Percentiles rank a stretch among this genome's conserved stretches.
Evolutionary conservation across 1,140 invertebrate genomes (phyloP).

Genomic region (Lucilia sericata): DNA sequence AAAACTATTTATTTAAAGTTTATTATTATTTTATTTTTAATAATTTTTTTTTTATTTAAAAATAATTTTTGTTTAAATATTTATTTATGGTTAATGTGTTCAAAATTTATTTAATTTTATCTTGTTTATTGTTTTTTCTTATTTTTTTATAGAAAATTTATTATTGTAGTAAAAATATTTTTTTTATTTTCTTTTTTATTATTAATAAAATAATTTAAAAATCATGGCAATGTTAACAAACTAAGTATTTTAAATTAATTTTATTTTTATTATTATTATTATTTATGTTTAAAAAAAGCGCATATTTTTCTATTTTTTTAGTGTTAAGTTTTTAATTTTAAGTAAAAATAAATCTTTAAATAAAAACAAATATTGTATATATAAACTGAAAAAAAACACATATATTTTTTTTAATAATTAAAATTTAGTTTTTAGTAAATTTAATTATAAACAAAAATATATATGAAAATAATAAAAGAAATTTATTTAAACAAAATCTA

Average conservation of each 20-base stretch:
- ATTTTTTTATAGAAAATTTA: slow-evolving; percentile 3
- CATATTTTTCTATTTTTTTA: not conserved
- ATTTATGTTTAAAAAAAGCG: not conserved
- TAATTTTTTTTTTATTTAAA: not conserved
- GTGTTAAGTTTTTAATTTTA: too few species aligned
- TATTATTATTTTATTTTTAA: too few species aligned
- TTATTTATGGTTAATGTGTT: not conserved
- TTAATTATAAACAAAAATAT: not conserved
- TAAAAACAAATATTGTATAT: not conserved
- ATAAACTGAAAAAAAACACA: not conserved
- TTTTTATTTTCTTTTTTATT: not conserved
- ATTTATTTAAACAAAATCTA: slow-evolving; percentile 4
- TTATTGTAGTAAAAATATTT: not conserved
- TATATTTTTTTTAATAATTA: not conserved
- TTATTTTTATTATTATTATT: not conserved
- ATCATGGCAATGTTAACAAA: not conserved
- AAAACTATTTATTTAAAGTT: not conserved
- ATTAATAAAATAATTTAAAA: not conserved
- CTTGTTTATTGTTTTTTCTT: slow-evolving; percentile 5
- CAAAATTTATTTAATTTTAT: not conserved
- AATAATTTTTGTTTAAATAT: not conserved
- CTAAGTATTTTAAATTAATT: slow-evolving; percentile 21
- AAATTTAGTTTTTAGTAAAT: slow-evolving; percentile 13
- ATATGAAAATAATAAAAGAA: not conserved
- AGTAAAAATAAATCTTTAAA: not conserved